Base-by-base conservation (phyloP, 2,888 invertebrate genomes). In the Megastigmus dorsalis region DNA sequence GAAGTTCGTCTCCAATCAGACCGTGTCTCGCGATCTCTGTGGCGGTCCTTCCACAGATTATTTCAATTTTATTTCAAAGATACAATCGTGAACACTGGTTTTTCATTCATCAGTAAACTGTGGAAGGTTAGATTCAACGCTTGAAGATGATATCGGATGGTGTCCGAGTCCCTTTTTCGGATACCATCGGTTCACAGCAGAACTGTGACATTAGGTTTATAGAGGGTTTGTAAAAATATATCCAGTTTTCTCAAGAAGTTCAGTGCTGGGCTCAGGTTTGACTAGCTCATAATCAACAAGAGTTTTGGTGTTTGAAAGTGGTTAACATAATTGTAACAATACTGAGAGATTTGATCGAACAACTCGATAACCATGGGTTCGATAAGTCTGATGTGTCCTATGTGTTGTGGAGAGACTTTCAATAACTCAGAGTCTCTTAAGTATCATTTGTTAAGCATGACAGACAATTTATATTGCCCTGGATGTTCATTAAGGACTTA, bases 321-420 rank as follows among this genome's bases (percentile, higher is more conserved):
- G 28, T 30, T 18, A 9, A 23, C 2, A n/a, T 36, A n/a, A 7
- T 3, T 55, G 45, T 13, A 28, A 28, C 9, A 55, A 5, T 66
- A 20, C 30, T 23, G 15, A n/a, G 5, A 43, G 10, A n/a, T 28
- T 38, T 38, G 10, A 48, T 18, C 1, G 3, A 38, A 41, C 4
- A 30, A 13, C 28, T 67, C 15, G 10, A 10, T 6, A 9, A 68
- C 10, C 82, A 92, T 92, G 92, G 91, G 89, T 84, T 89, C 90
- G 68, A 80, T 88, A 83, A 85, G 83, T 80, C 83, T 90, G 82
- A 84, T 89, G 77, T 93, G 93, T 80, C 92, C 93, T 43, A 89
- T 93, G 84, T 93, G 93, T 85, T 93, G 93, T 82, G 90, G 90
- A 75, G 90, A 91, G 84, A 90, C 89, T 70, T 93, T 93, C 88